A percentile compares a stretch with the other conserved stretches of the same genome.
phyloP scores from a whole-genome alignment of 2,113 vertebrate genomes.

The Acinonyx jubatus region DNA sequence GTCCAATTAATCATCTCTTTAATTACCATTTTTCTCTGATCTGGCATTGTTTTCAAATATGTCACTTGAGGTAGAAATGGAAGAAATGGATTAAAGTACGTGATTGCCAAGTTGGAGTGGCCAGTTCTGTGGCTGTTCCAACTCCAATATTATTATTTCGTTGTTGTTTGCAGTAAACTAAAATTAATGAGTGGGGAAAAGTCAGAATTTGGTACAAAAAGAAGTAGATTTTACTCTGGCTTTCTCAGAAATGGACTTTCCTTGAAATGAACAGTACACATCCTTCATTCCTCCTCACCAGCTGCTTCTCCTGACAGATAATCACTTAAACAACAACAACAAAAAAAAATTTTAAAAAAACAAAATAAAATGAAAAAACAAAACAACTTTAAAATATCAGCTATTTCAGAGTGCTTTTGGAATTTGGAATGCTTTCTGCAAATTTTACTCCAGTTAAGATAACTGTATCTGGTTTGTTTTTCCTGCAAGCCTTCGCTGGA shows the following conservation, averaged over 20 bases:
- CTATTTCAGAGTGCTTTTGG: not conserved
- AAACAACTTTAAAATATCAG: not conserved
- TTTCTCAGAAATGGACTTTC: not conserved
- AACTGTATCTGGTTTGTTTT: not conserved
- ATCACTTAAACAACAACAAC: not conserved
- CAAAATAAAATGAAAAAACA: not conserved
- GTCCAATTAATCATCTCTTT: not conserved
- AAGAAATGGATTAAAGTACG: not conserved
- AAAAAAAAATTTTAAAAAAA: not conserved
- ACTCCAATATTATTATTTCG: not conserved
- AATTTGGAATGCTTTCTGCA: not conserved
- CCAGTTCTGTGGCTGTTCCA: not conserved
- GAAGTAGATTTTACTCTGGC: not conserved
- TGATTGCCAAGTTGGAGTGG: not conserved
- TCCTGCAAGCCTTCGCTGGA: not conserved
- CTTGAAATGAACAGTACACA: not conserved
- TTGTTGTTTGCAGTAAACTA: not conserved
- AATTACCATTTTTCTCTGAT: not conserved
- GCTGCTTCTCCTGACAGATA: not conserved
- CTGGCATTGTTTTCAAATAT: not conserved
- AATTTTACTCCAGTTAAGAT: not conserved
- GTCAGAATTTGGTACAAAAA: not conserved
- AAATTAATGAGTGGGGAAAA: not conserved
- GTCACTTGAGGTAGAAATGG: not conserved
- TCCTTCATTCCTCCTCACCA: not conserved